Evolutionary conservation across 2,797 vertebrate genomes (phyloP).

Genomic region (Balearica regulorum): DNA sequence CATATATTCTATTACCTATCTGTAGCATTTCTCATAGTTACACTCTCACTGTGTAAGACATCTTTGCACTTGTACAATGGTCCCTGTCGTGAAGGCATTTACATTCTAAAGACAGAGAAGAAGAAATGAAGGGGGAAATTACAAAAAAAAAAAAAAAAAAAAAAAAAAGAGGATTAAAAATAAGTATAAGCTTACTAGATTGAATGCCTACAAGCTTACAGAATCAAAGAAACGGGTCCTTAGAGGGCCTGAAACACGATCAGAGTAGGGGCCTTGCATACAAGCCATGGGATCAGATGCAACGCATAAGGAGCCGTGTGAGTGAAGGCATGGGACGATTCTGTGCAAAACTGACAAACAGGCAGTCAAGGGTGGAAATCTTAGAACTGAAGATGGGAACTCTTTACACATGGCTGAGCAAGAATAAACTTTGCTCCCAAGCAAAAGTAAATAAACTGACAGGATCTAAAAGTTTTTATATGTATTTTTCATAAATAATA

Average conservation of each 20-base stretch:
- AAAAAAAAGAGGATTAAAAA: not conserved
- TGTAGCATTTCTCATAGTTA: not conserved
- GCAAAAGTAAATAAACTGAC: not conserved
- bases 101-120: not conserved
- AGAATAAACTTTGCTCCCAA: not conserved
- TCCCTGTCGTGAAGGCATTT: not conserved
- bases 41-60: not conserved
- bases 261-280: not conserved
- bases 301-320: rapidly evolving
- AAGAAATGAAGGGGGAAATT: not conserved
- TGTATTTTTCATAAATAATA: not conserved
- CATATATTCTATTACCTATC: not conserved
- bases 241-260: not conserved
- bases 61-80: not conserved
- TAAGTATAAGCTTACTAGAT: not conserved
- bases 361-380: not conserved
- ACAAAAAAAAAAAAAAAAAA: not conserved
- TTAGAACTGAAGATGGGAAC: not conserved
- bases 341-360: not conserved
- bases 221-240: not conserved
- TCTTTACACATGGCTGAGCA: not conserved
- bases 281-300: not conserved
- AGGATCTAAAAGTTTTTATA: not conserved
- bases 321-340: not conserved
- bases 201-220: not conserved